These are phyloP conservation scores for Picus viridis DNA, from an alignment of 2,797 vertebrate species.

Conservation along the genomic window DNA sequence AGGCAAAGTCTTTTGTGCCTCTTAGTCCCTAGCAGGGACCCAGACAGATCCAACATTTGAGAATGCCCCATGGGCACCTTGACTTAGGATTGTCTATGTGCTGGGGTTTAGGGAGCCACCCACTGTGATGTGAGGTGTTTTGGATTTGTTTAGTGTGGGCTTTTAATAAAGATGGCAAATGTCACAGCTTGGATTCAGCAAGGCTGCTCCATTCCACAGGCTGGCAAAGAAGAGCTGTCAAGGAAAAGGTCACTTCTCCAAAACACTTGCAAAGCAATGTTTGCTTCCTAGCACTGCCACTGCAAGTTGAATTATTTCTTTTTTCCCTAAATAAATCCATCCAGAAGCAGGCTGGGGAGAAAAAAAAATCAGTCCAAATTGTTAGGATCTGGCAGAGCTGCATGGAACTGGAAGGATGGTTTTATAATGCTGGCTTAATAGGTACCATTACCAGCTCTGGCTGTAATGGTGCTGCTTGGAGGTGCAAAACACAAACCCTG, in stretches of 20 bases:
- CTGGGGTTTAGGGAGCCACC: background rate
- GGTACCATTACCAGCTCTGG: background rate
- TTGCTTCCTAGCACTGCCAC: background rate
- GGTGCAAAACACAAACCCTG: background rate
- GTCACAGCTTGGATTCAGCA: background rate
- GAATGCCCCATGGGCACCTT: background rate
- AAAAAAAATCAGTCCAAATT: background rate
- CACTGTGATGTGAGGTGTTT: rapidly evolving
- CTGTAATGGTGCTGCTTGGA: background rate
- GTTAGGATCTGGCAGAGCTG: background rate
- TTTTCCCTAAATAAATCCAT: background rate
- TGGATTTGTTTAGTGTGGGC: background rate
- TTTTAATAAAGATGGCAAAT: background rate
- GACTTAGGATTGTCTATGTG: background rate
- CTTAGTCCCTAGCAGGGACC: background rate
- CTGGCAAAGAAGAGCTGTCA: background rate
- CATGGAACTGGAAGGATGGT: background rate
- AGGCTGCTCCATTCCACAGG: background rate
- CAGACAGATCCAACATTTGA: background rate
- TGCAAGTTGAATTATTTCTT: background rate
- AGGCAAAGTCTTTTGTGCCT: background rate
- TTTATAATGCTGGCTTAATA: background rate
- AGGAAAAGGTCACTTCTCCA: conserved; percentile 32
- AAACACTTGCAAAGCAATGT: background rate
- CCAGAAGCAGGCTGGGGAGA: background rate